Evolutionary conservation across 2,888 invertebrate genomes (phyloP).

Genomic region (Gandaritis pyraliata): DNA sequence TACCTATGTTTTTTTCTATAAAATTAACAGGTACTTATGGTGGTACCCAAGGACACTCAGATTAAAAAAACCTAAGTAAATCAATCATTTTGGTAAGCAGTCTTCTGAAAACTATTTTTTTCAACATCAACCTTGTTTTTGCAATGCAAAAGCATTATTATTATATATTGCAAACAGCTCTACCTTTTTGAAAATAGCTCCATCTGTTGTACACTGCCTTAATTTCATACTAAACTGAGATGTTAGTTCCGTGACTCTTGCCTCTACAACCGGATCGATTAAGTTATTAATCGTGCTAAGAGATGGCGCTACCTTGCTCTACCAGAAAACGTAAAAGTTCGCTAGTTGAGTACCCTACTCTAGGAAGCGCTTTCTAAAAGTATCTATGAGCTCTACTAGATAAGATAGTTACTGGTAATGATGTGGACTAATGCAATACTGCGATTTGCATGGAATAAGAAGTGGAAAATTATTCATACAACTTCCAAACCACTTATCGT

Average conservation of each 20-base stretch:
- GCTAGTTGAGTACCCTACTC: constrained; percentile 18
- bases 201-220: constrained; percentile 25
- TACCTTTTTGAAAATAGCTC: constrained; percentile 13
- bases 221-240: constrained; percentile 17
- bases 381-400: constrained; percentile 14
- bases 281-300: constrained; percentile 5
- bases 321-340: constrained; percentile 30
- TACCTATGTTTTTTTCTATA: no score
- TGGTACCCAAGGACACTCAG: no score
- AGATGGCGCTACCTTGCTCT: constrained; percentile 33
- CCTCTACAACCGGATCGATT: constrained; percentile 10
- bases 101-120: no score
- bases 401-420: not conserved
- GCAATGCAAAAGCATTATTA: no score
- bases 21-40: no score
- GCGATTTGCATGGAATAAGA: constrained; percentile 29
- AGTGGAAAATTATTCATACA: constrained; percentile 13
- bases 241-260: not conserved
- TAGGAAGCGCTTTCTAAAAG: constrained; percentile 34
- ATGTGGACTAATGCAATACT: constrained; percentile 20
- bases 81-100: no score
- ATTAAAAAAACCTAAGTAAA: no score
- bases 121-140: no score
- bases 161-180: no score
- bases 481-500: not conserved